Conservation (phyloP, 2,888 invertebrate genomes). For the Morpho achilles region DNA sequence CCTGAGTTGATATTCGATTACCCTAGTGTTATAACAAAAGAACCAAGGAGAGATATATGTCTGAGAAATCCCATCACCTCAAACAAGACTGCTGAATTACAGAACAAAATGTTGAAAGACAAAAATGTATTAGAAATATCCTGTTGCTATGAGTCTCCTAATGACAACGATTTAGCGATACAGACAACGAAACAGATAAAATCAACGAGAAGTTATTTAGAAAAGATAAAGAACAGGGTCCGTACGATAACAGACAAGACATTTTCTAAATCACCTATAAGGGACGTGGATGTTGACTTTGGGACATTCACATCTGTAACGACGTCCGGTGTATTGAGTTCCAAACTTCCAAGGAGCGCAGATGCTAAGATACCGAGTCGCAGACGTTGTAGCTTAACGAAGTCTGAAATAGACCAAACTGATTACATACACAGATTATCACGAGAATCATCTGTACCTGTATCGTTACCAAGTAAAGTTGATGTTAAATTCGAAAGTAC, state of each 20-base stretch:
- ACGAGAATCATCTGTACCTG: constrained; percentile 66
- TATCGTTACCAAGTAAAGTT: constrained; percentile 56
- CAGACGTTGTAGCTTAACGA: constrained; percentile 81
- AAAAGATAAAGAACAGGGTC: constrained; percentile 81
- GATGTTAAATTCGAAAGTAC: constrained; percentile 64
- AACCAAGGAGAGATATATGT: constrained; percentile 54
- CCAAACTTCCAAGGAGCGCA: constrained; percentile 56
- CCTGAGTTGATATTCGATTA: constrained; percentile 62
- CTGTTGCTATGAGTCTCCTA: constrained; percentile 79
- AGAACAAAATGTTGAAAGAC: constrained; percentile 61
- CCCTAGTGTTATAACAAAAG: constrained; percentile 59
- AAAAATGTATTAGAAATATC: constrained; percentile 82
- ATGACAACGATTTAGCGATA: constrained; percentile 63
- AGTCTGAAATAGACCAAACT: constrained; percentile 84
- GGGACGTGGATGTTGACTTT: constrained; percentile 62
- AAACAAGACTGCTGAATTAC: constrained; percentile 51
- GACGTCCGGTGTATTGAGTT: constrained; percentile 84
- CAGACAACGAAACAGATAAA: constrained; percentile 73
- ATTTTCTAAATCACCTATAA: constrained; percentile 73
- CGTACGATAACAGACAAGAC: constrained; percentile 77
- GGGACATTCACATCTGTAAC: constrained; percentile 86
- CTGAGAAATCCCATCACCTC: constrained; percentile 46
- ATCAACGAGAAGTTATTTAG: constrained; percentile 78
- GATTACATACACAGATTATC: constrained; percentile 76
- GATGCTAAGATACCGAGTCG: constrained; percentile 49